Conservation (phyloP, 2,113 vertebrate species). For the Arvicanthis niloticus region DNA sequence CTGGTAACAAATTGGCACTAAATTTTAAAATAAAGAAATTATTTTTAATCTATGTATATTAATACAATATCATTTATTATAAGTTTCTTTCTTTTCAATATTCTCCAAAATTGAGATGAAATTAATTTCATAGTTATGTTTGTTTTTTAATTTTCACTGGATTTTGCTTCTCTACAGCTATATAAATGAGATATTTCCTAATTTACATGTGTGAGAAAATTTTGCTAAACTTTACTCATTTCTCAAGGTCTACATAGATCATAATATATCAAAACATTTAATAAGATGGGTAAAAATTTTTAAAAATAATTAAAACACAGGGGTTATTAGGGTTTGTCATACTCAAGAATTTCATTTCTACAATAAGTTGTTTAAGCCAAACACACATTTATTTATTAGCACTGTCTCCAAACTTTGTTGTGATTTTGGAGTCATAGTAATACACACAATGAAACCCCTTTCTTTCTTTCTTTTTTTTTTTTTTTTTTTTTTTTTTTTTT, state of each 20-base stretch:
- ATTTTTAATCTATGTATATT: background rate
- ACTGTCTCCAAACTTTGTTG: background rate
- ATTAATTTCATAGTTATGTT: background rate
- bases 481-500: no score
- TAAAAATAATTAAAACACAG: background rate
- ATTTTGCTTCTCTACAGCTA: background rate
- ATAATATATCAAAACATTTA: background rate
- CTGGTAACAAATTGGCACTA: background rate
- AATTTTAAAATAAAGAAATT: background rate
- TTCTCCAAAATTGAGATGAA: background rate
- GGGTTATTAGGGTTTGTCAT: background rate
- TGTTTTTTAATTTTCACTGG: background rate
- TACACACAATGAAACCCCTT: background rate
- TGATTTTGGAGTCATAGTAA: background rate
- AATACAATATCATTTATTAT: background rate
- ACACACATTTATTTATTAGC: background rate
- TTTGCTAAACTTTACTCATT: rapidly evolving
- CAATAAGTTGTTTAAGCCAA: background rate
- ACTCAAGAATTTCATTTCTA: background rate
- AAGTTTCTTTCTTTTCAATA: background rate
- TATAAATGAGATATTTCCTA: no score
- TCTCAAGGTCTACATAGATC: background rate
- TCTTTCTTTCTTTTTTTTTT: no score
- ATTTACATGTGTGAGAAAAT: background rate
- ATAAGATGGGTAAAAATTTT: background rate